Evolutionary conservation across 2,797 vertebrate genomes (phyloP).

Genomic region (Masticophis lateralis): DNA sequence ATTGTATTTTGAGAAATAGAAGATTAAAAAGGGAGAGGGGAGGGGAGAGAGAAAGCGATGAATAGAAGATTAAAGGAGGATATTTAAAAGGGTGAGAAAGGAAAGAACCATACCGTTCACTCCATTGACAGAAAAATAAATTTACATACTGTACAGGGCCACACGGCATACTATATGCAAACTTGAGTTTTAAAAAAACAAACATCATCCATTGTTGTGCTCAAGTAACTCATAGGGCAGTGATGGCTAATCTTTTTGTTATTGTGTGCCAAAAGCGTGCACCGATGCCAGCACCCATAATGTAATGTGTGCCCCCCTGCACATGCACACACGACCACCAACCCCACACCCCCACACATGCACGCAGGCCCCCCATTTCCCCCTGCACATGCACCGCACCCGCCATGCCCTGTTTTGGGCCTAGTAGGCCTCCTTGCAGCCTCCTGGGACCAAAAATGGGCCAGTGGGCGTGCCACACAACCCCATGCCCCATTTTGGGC

Average conservation of each 20-base stretch:
- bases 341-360: too few species aligned
- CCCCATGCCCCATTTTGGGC: too few species aligned
- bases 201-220: neutral
- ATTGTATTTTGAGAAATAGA: conserved; percentile 1
- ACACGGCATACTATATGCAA: neutral
- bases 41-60: neutral
- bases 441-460: too few species aligned
- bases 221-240: neutral
- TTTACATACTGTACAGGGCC: neutral
- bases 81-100: neutral
- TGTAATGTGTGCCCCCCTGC: too few species aligned
- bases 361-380: too few species aligned
- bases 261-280: too few species aligned
- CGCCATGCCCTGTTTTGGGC: too few species aligned
- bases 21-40: neutral
- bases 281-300: too few species aligned
- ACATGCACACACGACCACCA: too few species aligned
- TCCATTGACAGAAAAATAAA: neutral
- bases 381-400: too few species aligned
- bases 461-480: fast-evolving
- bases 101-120: neutral
- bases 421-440: too few species aligned
- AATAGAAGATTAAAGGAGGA: neutral
- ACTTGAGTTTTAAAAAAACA: neutral
- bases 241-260: too few species aligned